Evolutionary conservation across 2,113 vertebrate genomes (phyloP), one percentile per base, ranked within the genome.

Genomic region (Chaenogobius annularis): DNA sequence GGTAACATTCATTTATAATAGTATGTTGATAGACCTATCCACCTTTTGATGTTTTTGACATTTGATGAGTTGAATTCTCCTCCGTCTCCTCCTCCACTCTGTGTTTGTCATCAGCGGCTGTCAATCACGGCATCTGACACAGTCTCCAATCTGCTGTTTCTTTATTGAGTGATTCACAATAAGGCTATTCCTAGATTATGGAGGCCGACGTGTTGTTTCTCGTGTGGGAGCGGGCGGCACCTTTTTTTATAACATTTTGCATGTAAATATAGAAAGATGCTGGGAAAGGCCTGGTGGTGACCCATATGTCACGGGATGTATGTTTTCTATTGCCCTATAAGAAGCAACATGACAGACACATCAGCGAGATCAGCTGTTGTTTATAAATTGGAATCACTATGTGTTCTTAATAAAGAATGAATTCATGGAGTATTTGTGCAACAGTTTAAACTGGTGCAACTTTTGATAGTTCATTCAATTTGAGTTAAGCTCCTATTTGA

Each of bases 61-160:
- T 69, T 46, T 17, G 7, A 43, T 82, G 61, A 76, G 14, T 73
- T 77, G 66, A 73, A 76, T 69, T 72, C 63, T 66, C 78, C 75
- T 40, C 81, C 77, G 54, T 65, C 37, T 26, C 86, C 89, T 68
- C 86, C 89, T 68, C 77, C 81, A 3, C 61, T 47, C 22, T 20
- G 64, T 44, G 67, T 78, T 44, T 86, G 83, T 85, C 83, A 79
- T 80, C 58, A 85, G 84, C 83, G 81, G 82, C 63, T 78, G 89
- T 87, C 89, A 89, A 47, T 86, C 78, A 81, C 70, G 10, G 31
- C 35, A 40, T 63, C 31, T 63, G 31, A 73, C 69, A 67, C 68
- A 20, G 71, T 74, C 81, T 73, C 37, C 50, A 31, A 23, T 68
- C 50, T 37, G 14, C 63, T 68, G 44, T 26, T 46, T 78, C 70